These are phyloP conservation scores for Calyptomena viridis DNA, from an alignment of 2,113 vertebrate genomes.

Conservation along the genomic window DNA sequence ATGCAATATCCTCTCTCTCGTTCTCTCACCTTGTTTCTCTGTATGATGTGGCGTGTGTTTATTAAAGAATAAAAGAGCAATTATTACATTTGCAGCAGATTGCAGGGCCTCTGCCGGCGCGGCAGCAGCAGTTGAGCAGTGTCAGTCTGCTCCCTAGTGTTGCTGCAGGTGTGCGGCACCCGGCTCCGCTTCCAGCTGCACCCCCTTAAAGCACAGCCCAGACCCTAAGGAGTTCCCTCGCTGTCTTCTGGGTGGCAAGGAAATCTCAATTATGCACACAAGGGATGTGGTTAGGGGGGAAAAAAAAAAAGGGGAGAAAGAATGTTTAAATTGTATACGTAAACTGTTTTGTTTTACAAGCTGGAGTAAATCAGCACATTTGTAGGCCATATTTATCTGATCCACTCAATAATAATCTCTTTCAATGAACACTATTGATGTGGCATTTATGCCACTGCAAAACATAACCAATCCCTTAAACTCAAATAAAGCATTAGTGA, in stretches of 20 bases:
- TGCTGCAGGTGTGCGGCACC: conserved; percentile 41
- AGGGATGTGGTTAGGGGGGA: conserved; percentile 79
- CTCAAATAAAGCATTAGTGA: conserved; percentile 66
- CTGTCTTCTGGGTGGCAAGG: conserved; percentile 73
- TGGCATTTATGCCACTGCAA: conserved; percentile 61
- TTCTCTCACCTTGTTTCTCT: conserved; percentile 26
- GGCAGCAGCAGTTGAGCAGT: not conserved
- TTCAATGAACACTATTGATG: conserved; percentile 64
- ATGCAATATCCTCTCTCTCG: not conserved
- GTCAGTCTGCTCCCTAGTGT: conserved; percentile 79
- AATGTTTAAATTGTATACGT: conserved; percentile 79
- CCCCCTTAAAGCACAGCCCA: conserved; percentile 71
- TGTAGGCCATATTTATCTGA: conserved; percentile 76
- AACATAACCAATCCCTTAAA: conserved; percentile 66
- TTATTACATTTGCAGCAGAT: conserved; percentile 5
- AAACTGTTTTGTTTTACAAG: conserved; percentile 80
- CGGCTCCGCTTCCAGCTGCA: conserved; percentile 71
- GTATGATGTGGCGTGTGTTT: conserved; percentile 16
- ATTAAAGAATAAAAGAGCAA: conserved; percentile 43
- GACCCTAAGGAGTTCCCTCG: conserved; percentile 55
- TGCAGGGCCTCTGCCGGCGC: not conserved
- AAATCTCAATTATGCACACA: conserved; percentile 75
- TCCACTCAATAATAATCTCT: conserved; percentile 57
- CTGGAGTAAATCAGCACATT: conserved; percentile 77
- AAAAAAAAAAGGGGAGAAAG: conserved; percentile 58